phyloP scores from a whole-genome alignment of 2,888 invertebrate species.

The Drosophila hamatofila region DNA sequence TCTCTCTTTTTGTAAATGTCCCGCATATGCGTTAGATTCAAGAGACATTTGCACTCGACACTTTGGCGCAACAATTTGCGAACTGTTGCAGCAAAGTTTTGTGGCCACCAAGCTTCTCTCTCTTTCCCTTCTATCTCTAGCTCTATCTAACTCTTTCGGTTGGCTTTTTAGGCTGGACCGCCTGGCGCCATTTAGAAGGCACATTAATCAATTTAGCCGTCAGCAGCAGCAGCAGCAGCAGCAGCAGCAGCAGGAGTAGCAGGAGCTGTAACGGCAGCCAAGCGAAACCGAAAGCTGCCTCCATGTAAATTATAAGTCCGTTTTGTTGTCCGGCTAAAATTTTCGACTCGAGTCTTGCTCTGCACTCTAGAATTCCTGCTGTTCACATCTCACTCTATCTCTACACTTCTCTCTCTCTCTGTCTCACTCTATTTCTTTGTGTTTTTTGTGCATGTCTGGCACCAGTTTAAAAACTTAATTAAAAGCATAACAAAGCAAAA shows the following conservation, averaged over 20 bases:
- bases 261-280: slow-evolving; percentile 51
- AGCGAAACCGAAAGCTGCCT: slow-evolving; percentile 73
- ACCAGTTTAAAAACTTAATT: slow-evolving; percentile 79
- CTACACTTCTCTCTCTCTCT: not conserved
- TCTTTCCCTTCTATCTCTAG: not conserved
- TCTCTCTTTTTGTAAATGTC: not conserved
- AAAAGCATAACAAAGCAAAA: slow-evolving; percentile 77
- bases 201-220: slow-evolving; percentile 75
- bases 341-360: slow-evolving; percentile 2
- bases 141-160: not conserved
- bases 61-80: slow-evolving; percentile 68
- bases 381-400: not conserved
- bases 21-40: slow-evolving; percentile 17
- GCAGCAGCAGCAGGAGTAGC: slow-evolving; percentile 33
- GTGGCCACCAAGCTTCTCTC: slow-evolving; percentile 21
- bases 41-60: slow-evolving; percentile 66
- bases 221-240: slow-evolving; percentile 42
- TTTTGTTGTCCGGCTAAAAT: slow-evolving; percentile 8
- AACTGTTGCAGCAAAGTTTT: slow-evolving; percentile 50
- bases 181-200: slow-evolving; percentile 77
- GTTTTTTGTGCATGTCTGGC: slow-evolving; percentile 62
- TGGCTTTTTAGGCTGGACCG: slow-evolving; percentile 19
- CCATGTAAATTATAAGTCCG: slow-evolving; percentile 57
- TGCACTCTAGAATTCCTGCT: slow-evolving; percentile 5
- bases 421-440: slow-evolving; percentile 12